Conservation (phyloP, 2,888 invertebrate genomes). For the Metellina segmentata region DNA sequence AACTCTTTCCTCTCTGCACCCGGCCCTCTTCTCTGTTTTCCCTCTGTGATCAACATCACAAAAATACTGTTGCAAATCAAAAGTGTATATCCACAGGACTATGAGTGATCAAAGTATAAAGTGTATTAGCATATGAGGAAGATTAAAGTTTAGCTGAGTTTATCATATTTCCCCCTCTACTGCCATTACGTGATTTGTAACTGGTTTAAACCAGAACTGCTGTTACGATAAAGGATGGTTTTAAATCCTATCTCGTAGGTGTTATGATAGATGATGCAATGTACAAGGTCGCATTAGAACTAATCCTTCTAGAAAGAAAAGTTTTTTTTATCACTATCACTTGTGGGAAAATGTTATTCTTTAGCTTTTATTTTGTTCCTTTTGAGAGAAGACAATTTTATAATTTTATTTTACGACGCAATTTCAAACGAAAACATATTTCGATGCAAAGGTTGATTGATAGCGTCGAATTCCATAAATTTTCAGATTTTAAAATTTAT, state of each 20-base stretch:
- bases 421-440: neutral
- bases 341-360: neutral
- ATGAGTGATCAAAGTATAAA: no score
- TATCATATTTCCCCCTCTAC: neutral
- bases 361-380: neutral
- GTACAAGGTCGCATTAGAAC: neutral
- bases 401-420: neutral
- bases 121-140: no score
- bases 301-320: neutral
- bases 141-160: no score
- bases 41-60: no score
- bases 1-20: no score
- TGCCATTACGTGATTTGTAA: neutral
- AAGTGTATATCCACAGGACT: no score
- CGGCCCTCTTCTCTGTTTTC: no score
- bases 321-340: neutral
- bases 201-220: neutral
- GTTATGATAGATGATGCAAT: neutral
- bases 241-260: neutral
- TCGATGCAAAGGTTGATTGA: neutral
- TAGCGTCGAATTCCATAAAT: no score
- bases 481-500: no score
- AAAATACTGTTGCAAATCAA: no score
- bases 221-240: neutral
- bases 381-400: neutral